phyloP scores from a whole-genome alignment of 2,888 invertebrate species.

The Pharmacophagus antenor region DNA sequence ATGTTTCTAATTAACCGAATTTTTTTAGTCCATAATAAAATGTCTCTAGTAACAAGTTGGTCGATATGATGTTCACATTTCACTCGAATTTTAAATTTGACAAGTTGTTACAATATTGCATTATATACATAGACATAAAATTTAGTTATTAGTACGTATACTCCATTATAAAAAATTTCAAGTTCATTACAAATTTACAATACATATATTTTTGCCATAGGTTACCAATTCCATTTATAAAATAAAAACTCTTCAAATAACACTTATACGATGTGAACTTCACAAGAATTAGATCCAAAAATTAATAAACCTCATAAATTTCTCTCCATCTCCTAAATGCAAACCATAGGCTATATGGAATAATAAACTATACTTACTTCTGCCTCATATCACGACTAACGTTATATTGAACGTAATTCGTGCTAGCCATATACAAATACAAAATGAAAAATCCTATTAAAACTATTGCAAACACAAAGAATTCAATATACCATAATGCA shows the following conservation, averaged over 20 bases:
- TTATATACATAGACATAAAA: too few relatives aligned
- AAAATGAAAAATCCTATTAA: slow-evolving; percentile 57
- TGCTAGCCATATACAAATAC: slow-evolving; percentile 55
- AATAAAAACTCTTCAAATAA: too few relatives aligned
- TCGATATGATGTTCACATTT: too few relatives aligned
- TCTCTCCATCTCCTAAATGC: not conserved
- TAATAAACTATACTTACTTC: slow-evolving; percentile 49
- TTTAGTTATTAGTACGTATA: too few relatives aligned
- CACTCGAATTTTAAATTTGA: too few relatives aligned
- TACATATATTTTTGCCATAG: too few relatives aligned
- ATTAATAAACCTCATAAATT: not conserved
- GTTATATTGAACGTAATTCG: slow-evolving; percentile 54
- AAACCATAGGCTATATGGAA: not conserved
- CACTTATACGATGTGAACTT: too few relatives aligned
- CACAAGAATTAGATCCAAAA: too few relatives aligned
- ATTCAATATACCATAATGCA: slow-evolving; percentile 67
- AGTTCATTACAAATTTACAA: too few relatives aligned
- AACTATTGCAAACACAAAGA: slow-evolving; percentile 52
- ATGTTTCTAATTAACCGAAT: not conserved
- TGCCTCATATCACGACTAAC: slow-evolving; percentile 49
- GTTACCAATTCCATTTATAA: too few relatives aligned
- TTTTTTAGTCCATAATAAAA: not conserved
- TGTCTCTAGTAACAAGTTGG: not conserved
- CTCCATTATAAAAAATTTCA: too few relatives aligned
- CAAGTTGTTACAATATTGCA: too few relatives aligned